Conservation (phyloP, 2,888 invertebrate genomes). For the Sphaerophoria taeniata region DNA sequence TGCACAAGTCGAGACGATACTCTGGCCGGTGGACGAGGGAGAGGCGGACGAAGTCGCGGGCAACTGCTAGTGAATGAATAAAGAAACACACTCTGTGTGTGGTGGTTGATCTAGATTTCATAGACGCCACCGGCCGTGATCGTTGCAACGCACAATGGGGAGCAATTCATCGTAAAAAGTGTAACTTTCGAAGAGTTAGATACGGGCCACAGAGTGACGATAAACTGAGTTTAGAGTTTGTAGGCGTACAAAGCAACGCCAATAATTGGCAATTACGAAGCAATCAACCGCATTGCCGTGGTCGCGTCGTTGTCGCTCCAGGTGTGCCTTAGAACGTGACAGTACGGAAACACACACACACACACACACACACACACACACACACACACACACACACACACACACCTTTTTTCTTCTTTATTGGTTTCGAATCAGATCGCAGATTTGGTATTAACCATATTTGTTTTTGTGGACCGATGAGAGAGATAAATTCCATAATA, state of each 20-base stretch:
- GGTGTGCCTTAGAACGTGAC: conserved; percentile 65
- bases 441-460: conserved; percentile 44
- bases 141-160: conserved; percentile 59
- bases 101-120: conserved; percentile 33
- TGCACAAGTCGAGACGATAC: no score
- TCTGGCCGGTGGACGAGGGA: no score
- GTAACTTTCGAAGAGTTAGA: conserved; percentile 53
- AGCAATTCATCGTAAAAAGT: conserved; percentile 68
- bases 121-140: not conserved
- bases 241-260: conserved; percentile 71
- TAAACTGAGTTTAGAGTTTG: conserved; percentile 49
- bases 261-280: conserved; percentile 78
- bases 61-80: no score
- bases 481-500: conserved; percentile 66
- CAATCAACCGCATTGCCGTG: conserved; percentile 61
- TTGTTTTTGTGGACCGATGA: conserved; percentile 53
- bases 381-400: no score
- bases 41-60: no score
- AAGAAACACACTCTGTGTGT: conserved; percentile 18
- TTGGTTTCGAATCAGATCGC: conserved; percentile 1
- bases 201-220: conserved; percentile 3
- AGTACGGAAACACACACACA: conserved; percentile 50
- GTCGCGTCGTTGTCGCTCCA: not conserved
- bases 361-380: no score
- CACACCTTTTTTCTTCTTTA: no score